These are phyloP conservation scores for Microplitis deprimator DNA, from an alignment of 2,888 invertebrate species.

Conservation along the genomic window DNA sequence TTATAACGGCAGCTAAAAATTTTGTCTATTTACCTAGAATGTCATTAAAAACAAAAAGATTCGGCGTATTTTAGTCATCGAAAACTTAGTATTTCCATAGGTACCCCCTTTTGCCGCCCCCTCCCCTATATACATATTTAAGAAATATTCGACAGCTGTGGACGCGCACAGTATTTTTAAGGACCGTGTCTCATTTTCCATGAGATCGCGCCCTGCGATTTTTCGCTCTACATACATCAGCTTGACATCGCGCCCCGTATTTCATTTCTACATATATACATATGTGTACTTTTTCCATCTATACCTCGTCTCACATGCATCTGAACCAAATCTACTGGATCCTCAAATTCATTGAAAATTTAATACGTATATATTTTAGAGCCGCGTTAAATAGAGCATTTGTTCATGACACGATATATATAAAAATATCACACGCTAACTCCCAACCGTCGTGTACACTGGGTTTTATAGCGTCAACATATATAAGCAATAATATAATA, in stretches of 20 bases:
- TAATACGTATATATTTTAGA: not conserved
- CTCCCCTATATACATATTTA: too few relatives aligned
- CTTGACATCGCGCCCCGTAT: slow-evolving; percentile 2
- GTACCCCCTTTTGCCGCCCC: too few relatives aligned
- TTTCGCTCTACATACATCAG: not conserved
- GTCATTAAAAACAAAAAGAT: too few relatives aligned
- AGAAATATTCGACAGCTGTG: slow-evolving; percentile 3
- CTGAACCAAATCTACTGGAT: not conserved
- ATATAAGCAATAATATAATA: not conserved
- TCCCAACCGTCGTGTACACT: not conserved
- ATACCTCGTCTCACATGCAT: not conserved
- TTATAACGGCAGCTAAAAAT: too few relatives aligned
- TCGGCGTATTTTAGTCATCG: too few relatives aligned
- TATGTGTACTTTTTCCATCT: not conserved
- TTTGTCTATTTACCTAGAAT: too few relatives aligned
- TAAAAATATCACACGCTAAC: not conserved
- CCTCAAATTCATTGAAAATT: not conserved
- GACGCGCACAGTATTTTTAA: not conserved
- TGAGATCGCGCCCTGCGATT: slow-evolving; percentile 21
- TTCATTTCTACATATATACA: not conserved
- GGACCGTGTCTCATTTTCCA: slow-evolving; percentile 9
- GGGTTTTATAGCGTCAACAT: not conserved
- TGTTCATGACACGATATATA: slow-evolving; percentile 6
- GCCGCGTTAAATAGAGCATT: not conserved
- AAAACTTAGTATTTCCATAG: too few relatives aligned